Conservation (phyloP, 1,140 invertebrate species). For the Cecropterus lyciades region DNA sequence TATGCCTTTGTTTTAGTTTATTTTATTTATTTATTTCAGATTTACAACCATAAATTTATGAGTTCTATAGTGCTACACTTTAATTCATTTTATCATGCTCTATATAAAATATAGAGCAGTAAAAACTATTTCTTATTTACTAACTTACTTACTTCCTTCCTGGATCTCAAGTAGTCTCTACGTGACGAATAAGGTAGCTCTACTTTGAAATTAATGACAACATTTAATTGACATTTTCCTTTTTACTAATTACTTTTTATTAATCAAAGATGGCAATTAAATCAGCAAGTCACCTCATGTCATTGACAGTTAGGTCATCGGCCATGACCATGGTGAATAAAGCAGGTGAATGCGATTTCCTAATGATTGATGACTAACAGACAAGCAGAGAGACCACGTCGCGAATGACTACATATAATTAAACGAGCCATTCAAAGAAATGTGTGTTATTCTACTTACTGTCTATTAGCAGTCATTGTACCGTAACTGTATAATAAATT, state of each 20-base stretch:
- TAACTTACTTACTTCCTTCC: constrained; percentile 2
- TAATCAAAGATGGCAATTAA: constrained; percentile 9
- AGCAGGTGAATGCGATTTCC: constrained; percentile 22
- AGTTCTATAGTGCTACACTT: no score
- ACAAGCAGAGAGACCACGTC: neutral
- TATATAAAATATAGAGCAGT: neutral
- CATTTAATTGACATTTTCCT: constrained; percentile 21
- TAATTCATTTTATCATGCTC: no score
- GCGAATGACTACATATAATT: constrained; percentile 19
- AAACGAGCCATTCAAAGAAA: constrained; percentile 15
- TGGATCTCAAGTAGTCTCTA: neutral
- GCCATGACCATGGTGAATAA: constrained; percentile 14
- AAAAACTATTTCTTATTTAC: neutral
- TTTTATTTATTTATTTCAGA: no score
- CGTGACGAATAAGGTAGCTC: constrained; percentile 3
- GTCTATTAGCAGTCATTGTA: neutral
- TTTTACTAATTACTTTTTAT: constrained; percentile 11
- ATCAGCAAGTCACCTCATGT: constrained; percentile 2
- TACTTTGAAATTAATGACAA: constrained; percentile 4
- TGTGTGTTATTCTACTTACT: constrained; percentile 3
- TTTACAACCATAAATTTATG: no score
- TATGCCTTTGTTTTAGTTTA: no score
- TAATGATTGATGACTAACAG: constrained; percentile 20
- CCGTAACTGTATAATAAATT: neutral
- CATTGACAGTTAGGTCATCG: constrained; percentile 15